Base-by-base conservation (phyloP, 2,888 invertebrate genomes). In the Drosophila fulvimacula region DNA sequence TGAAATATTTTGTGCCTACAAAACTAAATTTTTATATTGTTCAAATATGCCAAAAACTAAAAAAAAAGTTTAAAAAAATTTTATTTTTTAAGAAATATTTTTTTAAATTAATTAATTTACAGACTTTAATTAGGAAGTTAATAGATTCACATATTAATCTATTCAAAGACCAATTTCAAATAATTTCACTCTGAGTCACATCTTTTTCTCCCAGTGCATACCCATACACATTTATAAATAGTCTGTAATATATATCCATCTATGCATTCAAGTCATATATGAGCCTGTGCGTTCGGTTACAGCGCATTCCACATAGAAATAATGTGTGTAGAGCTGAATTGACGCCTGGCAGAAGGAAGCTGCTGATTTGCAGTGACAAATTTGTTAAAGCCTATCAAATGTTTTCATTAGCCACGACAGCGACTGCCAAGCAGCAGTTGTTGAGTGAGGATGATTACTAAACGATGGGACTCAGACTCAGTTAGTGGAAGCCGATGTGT, bases 341-440 rank as follows among this genome's bases (percentile, higher is more conserved):
- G 32, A 49, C 7, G 32, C 19, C 10, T 21, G 79, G 53, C 55
- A 62, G n/a, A 3, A 2, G 70, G 67, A 46, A 63, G 61, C 69
- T 68, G 48, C 62, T 66, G 67, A 72, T 72, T 76, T 72, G 81
- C 62, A 60, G 55, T 70, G 84, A 89, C 85, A 84, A 87, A 87
- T 87, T 84, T 70, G 69, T 62, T 55, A 80, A 76, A 69, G 52
- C 59, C 41, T 52, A 15, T 53, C 63, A 61, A 80, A 73, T 73
- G 76, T 69, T 64, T 82, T 78, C 66, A 75, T 79, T 78, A 65
- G 48, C 48, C 17, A 5, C 32, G 36, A 57, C 41, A 55, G 62
- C 66, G n/a, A 24, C 34, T 52, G 24, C 13, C n/a, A 65, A 69
- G 64, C 59, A 69, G 64, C 59, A 36, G 75, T 79, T 62, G 21